phyloP scores from a whole-genome alignment of 2,797 vertebrate genomes.

The Telmatherina bonti region DNA sequence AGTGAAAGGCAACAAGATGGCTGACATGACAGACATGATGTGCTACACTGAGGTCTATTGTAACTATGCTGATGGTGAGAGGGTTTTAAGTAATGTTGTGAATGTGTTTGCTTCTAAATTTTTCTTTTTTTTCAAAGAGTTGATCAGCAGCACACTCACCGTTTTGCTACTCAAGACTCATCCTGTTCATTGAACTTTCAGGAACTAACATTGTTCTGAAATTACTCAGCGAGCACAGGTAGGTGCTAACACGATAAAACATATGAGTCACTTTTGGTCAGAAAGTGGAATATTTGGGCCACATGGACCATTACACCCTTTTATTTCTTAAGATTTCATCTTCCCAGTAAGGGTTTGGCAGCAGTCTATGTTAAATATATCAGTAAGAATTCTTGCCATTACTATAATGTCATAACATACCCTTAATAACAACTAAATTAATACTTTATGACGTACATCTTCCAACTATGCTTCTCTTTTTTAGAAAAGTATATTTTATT shows the following conservation, averaged over 20 bases:
- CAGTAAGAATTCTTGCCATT: no score
- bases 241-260: constrained; percentile 20
- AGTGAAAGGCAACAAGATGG: constrained; percentile 36
- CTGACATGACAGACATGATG: constrained; percentile 13
- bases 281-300: constrained; percentile 40
- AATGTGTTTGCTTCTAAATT: not conserved
- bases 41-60: constrained; percentile 1
- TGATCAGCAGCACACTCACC: not conserved
- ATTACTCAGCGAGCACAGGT: constrained; percentile 33
- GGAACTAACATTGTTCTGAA: constrained; percentile 47
- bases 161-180: constrained; percentile 18
- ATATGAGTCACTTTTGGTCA: constrained; percentile 52
- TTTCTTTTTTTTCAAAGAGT: not conserved
- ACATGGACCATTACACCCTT: constrained; percentile 14
- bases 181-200: constrained; percentile 30
- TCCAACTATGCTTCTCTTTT: no score
- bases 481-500: no score
- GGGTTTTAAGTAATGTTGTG: not conserved
- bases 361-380: no score
- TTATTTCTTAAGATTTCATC: not conserved
- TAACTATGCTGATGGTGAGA: not conserved
- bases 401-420: no score
- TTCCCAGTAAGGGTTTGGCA: not conserved
- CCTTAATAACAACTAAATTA: no score
- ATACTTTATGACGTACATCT: no score